Conservation (phyloP, 2,113 vertebrate species). For the Murina feae region DNA sequence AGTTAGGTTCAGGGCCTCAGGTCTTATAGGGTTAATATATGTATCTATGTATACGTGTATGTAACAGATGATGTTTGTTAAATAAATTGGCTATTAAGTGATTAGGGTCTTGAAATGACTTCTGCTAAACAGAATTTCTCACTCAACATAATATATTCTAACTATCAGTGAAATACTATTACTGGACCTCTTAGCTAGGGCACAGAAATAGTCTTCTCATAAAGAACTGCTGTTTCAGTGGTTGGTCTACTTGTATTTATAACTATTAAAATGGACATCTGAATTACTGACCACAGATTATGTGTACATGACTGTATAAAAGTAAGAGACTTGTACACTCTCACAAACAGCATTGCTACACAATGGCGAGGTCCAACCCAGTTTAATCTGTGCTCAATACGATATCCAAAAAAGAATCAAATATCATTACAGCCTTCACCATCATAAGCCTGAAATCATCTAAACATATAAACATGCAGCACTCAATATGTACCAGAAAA, state of each 20-base stretch:
- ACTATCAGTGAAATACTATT: background rate
- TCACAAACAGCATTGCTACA: background rate
- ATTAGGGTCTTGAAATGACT: background rate
- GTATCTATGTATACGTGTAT: background rate
- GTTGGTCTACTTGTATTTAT: background rate
- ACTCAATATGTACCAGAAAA: background rate
- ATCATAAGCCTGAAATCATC: background rate
- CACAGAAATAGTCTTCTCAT: background rate
- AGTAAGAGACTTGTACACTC: background rate
- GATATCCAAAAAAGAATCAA: background rate
- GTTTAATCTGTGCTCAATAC: background rate
- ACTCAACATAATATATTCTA: background rate
- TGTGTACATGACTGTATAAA: background rate
- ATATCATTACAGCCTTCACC: background rate
- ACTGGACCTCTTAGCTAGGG: background rate
- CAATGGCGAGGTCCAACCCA: background rate
- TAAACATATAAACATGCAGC: background rate
- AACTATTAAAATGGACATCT: background rate
- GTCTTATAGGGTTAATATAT: background rate
- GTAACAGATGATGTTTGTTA: background rate
- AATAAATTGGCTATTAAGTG: background rate
- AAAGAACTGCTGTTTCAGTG: background rate
- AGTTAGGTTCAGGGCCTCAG: too few relatives aligned
- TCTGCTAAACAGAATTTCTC: background rate
- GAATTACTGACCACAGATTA: background rate